phyloP scores from a whole-genome alignment of 2,113 vertebrate species.

The Anhinga rufa region DNA sequence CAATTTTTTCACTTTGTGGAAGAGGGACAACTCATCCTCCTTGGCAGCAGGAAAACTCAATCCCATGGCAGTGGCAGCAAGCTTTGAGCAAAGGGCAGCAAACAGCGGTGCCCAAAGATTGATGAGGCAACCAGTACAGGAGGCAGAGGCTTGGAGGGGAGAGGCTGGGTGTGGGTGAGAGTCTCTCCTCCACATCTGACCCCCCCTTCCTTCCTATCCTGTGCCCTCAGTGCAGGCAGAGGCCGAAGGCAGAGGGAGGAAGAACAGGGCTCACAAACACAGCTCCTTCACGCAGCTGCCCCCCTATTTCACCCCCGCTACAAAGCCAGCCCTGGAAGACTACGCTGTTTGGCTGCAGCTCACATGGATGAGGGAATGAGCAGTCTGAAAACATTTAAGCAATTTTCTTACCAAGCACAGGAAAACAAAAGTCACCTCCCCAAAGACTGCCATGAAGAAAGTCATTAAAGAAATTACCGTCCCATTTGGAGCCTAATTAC shows the following conservation, averaged over 20 bases:
- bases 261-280: neutral
- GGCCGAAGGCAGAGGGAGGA: neutral
- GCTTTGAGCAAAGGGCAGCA: neutral
- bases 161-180: neutral
- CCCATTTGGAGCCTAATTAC: slow-evolving; percentile 14
- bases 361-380: accelerated
- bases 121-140: neutral
- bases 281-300: accelerated
- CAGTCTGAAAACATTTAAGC: neutral
- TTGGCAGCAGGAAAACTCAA: neutral
- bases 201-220: neutral
- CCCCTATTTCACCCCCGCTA: neutral
- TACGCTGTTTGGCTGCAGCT: neutral
- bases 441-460: neutral
- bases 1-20: neutral
- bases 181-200: neutral
- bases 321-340: neutral
- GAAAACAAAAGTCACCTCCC: slow-evolving; percentile 29
- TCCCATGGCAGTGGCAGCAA: neutral
- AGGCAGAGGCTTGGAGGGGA: neutral
- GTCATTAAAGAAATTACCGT: slow-evolving; percentile 48
- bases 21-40: neutral
- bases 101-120: neutral
- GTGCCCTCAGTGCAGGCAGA: neutral
- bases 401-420: neutral